Base-by-base conservation (phyloP, 2,888 invertebrate species). In the Onthophagus sagittarius region DNA sequence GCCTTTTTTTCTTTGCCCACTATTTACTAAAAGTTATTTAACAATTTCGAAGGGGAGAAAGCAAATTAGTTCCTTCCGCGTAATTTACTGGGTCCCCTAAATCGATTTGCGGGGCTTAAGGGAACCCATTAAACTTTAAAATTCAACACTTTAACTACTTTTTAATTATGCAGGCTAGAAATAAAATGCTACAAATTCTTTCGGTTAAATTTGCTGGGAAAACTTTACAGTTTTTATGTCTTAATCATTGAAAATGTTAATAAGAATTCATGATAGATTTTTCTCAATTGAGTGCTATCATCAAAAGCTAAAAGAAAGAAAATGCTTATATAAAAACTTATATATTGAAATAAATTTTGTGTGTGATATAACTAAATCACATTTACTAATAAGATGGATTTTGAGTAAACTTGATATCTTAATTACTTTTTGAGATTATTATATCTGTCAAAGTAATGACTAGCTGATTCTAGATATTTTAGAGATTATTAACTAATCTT, bases 151-250 rank as follows among this genome's bases (percentile, higher is more conserved):
- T 53, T 53, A 53, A 53, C 39, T 53, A 53, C 39, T 53, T 53
- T 4, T 53, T 53, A 53, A 53, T 53, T 53, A 53, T 53, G 11
- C 39, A 53, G 39, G 2, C 39, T 11, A 11, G 39, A 53, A 53
- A 53, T 53, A 53, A 53, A 53, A 53, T 7, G 1, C 0, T 5
- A n/a, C 31, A 31, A 67, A 67, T 67, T 67, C 23, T 23, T 23
- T 67, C n/a, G 15, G 15, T 64, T 64, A 23, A 23, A 33, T 32
- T 31, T n/a, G n/a, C 13, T 69, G 32, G 14, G 14, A 11, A 39
- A 62, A 70, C 69, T 62, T 62, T 63, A 31, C 63, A 53, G 32
- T 53, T 64, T 69, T 63, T 71, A 31, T 76, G 71, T 82, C 83
- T 84, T 23, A 2, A 23, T 2, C 23, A 23, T 23, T 23, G 1